Evolutionary conservation across 92 coral and sea anemone species (phyloP).

Genomic region (Zoanthus sansibaricus): DNA sequence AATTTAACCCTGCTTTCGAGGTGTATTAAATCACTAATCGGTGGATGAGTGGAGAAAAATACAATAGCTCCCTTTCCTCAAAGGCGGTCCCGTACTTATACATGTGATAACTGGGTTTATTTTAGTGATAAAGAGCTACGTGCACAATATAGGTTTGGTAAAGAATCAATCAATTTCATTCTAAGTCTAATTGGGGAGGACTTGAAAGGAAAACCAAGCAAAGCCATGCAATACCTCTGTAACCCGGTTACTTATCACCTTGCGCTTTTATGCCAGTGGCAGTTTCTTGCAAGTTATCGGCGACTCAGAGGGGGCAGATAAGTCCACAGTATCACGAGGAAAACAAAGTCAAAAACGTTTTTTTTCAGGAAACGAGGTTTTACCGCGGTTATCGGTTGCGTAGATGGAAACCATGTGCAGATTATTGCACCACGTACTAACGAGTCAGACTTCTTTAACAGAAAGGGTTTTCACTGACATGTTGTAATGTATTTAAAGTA

Average conservation of each 20-base stretch:
- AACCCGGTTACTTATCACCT: background rate
- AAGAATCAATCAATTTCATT: too few relatives aligned
- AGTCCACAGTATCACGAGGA: background rate
- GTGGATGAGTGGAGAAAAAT: too few relatives aligned
- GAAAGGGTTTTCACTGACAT: background rate
- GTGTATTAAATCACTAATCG: too few relatives aligned
- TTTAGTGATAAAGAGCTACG: too few relatives aligned
- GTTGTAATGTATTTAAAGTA: too few relatives aligned
- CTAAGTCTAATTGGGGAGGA: too few relatives aligned
- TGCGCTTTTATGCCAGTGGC: background rate
- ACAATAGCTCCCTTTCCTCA: too few relatives aligned
- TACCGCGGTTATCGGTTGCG: slow-evolving; percentile 24
- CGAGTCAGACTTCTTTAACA: background rate
- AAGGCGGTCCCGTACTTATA: too few relatives aligned
- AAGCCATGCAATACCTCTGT: slow-evolving; percentile 1
- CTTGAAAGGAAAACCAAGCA: background rate
- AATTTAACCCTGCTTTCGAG: too few relatives aligned
- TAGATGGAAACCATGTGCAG: background rate
- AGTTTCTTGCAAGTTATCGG: too few relatives aligned
- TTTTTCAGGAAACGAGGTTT: slow-evolving; percentile 8
- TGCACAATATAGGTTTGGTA: too few relatives aligned
- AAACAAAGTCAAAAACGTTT: background rate
- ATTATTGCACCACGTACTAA: background rate
- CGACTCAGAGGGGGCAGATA: background rate
- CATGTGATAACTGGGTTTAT: too few relatives aligned